Conservation (phyloP, 2,888 invertebrate species). For the Drosophila pullipes region DNA sequence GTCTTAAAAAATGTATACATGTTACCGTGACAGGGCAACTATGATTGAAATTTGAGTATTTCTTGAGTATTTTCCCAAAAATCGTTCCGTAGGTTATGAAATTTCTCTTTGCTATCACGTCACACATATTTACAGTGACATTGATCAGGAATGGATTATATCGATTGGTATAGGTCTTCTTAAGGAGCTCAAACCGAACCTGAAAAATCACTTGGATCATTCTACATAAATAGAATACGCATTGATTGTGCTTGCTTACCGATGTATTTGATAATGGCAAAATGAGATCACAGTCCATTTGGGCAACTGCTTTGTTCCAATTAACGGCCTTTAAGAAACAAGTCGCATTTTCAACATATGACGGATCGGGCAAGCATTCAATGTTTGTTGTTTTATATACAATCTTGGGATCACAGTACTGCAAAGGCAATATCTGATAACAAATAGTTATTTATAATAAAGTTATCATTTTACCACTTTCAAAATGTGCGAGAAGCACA, state of each 20-base stretch:
- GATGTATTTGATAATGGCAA: constrained; percentile 33
- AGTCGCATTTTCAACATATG: constrained; percentile 11
- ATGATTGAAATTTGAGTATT: constrained; percentile 44
- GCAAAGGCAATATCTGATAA: fast-evolving
- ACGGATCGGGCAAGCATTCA: constrained; percentile 31
- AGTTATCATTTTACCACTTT: constrained; percentile 7
- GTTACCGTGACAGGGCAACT: constrained; percentile 41
- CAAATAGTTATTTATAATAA: not conserved
- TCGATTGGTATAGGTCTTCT: constrained; percentile 48
- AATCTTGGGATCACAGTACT: constrained; percentile 16
- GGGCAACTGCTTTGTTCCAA: constrained; percentile 50
- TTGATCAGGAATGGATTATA: constrained; percentile 57
- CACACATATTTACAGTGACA: constrained; percentile 43
- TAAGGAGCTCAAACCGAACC: constrained; percentile 28
- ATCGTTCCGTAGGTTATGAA: constrained; percentile 38
- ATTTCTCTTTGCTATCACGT: constrained; percentile 35
- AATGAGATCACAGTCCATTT: constrained; percentile 46
- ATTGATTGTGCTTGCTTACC: constrained; percentile 9
- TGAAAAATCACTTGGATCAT: not conserved
- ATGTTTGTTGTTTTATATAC: constrained; percentile 46
- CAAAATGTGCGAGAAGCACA: not conserved
- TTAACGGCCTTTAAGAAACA: constrained; percentile 47
- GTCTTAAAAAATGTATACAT: fast-evolving
- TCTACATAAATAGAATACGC: not conserved
- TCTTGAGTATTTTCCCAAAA: not conserved